These are phyloP conservation scores for Germaria angustata DNA, from an alignment of 2,888 invertebrate species.

Conservation along the genomic window DNA sequence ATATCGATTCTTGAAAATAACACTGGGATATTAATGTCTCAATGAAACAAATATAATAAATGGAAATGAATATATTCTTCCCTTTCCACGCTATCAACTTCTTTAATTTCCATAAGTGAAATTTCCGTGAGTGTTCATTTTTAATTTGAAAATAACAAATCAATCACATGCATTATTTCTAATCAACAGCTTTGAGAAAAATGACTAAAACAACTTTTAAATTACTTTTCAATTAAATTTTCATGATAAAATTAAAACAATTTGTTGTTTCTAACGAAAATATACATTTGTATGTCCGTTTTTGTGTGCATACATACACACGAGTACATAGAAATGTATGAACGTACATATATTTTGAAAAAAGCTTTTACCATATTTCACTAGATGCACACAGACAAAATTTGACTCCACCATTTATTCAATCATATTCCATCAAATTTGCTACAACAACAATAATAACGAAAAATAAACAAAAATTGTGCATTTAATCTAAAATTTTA, in stretches of 20 bases:
- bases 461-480: constrained; percentile 6
- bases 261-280: neutral
- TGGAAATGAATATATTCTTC: no score
- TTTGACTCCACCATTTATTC: neutral
- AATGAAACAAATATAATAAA: no score
- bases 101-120: no score
- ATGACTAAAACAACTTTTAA: neutral
- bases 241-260: neutral
- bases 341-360: no score
- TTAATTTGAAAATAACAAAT: no score
- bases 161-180: neutral
- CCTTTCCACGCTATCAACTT: no score
- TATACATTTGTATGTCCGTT: neutral
- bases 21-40: no score
- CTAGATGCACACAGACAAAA: neutral
- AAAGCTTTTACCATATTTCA: no score
- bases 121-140: no score
- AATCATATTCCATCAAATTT: constrained; percentile 15
- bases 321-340: neutral
- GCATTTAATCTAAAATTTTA: constrained; percentile 57
- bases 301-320: neutral
- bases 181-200: neutral
- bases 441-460: constrained; percentile 9
- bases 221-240: neutral
- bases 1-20: no score